phyloP scores from a whole-genome alignment of 92 coral and sea anemone genomes.

The Galaxea fascicularis region DNA sequence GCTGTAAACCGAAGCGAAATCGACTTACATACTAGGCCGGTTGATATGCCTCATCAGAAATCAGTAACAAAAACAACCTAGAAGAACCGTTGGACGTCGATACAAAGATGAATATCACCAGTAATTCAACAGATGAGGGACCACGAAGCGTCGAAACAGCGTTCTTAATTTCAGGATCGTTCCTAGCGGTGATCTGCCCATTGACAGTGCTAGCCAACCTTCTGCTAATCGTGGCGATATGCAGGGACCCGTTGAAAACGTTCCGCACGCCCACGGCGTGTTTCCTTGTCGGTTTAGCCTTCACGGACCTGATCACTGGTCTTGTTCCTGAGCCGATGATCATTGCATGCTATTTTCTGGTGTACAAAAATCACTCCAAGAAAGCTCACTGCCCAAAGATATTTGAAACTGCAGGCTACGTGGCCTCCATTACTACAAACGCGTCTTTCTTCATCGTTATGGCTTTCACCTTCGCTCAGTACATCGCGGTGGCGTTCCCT shows the following conservation, averaged over 20 bases:
- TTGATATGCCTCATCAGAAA: too few species aligned
- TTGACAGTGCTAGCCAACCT: constrained; percentile 58
- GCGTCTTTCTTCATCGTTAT: constrained; percentile 70
- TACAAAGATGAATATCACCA: constrained; percentile 15
- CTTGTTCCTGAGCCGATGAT: constrained; percentile 64
- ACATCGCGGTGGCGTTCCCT: constrained; percentile 72
- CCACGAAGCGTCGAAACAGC: constrained; percentile 12
- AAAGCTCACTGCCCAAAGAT: background rate
- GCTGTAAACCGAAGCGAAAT: too few species aligned
- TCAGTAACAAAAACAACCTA: too few species aligned
- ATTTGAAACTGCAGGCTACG: constrained; percentile 22
- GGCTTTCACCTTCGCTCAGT: constrained; percentile 78
- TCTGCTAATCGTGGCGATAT: constrained; percentile 67
- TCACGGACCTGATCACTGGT: constrained; percentile 67
- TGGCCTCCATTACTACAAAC: constrained; percentile 56
- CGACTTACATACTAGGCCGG: too few species aligned
- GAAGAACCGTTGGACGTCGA: too few species aligned
- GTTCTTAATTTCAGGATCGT: constrained; percentile 52
- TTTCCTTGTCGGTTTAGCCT: constrained; percentile 71
- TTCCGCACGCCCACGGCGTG: constrained; percentile 70
- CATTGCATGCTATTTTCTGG: constrained; percentile 52
- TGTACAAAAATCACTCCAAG: constrained; percentile 31
- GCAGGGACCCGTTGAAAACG: constrained; percentile 69
- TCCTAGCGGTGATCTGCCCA: constrained; percentile 68
- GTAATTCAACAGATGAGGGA: constrained; percentile 1